Evolutionary conservation across 1,140 invertebrate species (phyloP).

Genomic region (Pseudomyrmex pallidus): DNA sequence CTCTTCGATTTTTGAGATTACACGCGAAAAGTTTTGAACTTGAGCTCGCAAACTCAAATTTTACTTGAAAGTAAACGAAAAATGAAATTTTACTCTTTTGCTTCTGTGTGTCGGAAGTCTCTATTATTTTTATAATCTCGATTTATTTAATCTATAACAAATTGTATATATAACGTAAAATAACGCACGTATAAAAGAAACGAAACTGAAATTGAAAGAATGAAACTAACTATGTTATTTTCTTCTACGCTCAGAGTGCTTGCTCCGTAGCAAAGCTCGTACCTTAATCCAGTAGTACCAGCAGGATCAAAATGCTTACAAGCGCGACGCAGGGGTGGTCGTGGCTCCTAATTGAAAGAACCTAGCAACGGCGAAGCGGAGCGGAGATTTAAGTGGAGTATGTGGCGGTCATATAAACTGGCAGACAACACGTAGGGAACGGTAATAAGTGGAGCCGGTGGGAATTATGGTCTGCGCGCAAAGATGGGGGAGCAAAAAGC

Average conservation of each 20-base stretch:
- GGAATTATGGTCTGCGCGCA: slow-evolving; percentile 46
- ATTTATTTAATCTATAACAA: not conserved
- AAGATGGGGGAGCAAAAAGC: slow-evolving; percentile 10
- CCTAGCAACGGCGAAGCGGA: slow-evolving; percentile 24
- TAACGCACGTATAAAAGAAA: too few species aligned
- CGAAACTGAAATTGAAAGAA: not conserved
- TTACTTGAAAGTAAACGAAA: slow-evolving; percentile 33
- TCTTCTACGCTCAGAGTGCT: not conserved
- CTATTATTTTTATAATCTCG: slow-evolving; percentile 8
- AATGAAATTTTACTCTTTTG: slow-evolving; percentile 36
- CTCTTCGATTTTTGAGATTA: slow-evolving; percentile 27
- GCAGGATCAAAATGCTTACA: slow-evolving; percentile 38
- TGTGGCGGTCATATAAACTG: slow-evolving; percentile 47
- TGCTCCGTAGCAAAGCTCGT: not conserved
- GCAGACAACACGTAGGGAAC: slow-evolving; percentile 46
- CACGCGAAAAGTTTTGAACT: not conserved
- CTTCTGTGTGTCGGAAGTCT: not conserved
- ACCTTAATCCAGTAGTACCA: slow-evolving; percentile 11
- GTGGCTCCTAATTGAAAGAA: slow-evolving; percentile 48
- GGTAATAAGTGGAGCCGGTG: slow-evolving; percentile 47
- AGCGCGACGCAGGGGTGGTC: not conserved
- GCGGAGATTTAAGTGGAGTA: slow-evolving; percentile 44
- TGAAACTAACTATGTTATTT: slow-evolving; percentile 9
- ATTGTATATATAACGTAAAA: too few species aligned
- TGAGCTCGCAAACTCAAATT: slow-evolving; percentile 10